A percentile compares a stretch with the other conserved stretches of the same genome.
Evolutionary conservation across 2,797 vertebrate species (phyloP).

Genomic region (Clangula hyemalis): DNA sequence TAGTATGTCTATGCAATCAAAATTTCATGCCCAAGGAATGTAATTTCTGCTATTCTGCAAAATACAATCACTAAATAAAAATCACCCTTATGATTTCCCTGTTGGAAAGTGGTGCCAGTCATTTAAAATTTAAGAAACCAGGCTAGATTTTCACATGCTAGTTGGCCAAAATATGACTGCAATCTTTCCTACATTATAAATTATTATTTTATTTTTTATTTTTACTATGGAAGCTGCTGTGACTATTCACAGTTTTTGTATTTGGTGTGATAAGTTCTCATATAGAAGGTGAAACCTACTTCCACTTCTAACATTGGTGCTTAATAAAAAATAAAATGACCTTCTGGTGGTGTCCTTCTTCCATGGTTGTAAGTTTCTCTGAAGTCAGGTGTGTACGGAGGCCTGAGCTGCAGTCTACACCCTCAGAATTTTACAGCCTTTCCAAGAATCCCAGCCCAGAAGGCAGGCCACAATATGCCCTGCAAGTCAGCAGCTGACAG

Average conservation of each 20-base stretch:
- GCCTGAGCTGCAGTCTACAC: background rate
- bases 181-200: background rate
- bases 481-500: background rate
- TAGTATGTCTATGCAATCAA: background rate
- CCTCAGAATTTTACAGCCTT: background rate
- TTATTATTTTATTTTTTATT: background rate
- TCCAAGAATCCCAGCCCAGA: background rate
- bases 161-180: background rate
- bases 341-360: background rate
- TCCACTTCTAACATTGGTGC: background rate
- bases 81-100: background rate
- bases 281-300: background rate
- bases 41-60: conserved; percentile 19
- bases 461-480: background rate
- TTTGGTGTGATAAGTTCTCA: background rate
- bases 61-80: background rate
- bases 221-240: background rate
- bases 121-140: background rate
- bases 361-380: background rate
- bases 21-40: background rate
- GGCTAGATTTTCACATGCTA: background rate
- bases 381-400: background rate
- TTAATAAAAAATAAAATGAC: background rate
- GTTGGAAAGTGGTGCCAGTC: background rate
- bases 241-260: background rate